phyloP scores from a whole-genome alignment of 1,140 invertebrate genomes.

The Diploscapter pachys region DNA sequence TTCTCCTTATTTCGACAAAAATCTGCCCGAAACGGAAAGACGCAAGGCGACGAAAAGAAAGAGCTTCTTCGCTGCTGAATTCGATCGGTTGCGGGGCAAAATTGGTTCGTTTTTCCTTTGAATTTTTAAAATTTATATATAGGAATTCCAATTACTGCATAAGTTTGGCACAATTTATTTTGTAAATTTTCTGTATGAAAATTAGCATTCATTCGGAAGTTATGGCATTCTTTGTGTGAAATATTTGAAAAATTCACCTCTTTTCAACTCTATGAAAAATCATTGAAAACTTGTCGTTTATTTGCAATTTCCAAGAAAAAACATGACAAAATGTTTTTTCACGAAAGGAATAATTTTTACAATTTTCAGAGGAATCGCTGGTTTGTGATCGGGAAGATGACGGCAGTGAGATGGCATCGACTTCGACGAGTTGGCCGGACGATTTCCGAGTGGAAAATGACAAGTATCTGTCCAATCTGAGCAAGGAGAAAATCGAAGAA shows the following conservation, averaged over 20 bases:
- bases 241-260: neutral
- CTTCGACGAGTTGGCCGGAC: neutral
- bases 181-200: too few relatives aligned
- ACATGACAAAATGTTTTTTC: slow-evolving; percentile 6
- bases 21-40: neutral
- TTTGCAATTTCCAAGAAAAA: slow-evolving; percentile 2
- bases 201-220: neutral
- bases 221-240: neutral
- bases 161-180: too few relatives aligned
- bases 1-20: neutral
- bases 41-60: neutral
- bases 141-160: too few relatives aligned
- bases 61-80: slow-evolving; percentile 28
- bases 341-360: neutral
- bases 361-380: too few relatives aligned
- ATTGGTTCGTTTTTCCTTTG: neutral
- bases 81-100: slow-evolving; percentile 23
- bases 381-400: too few relatives aligned
- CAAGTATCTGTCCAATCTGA: slow-evolving; percentile 7
- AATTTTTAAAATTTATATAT: too few relatives aligned
- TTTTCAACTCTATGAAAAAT: slow-evolving; percentile 1
- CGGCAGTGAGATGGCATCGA: neutral
- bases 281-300: neutral
- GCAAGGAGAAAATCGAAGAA: slow-evolving; percentile 10
- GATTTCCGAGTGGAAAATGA: slow-evolving; percentile 30